phyloP scores from a whole-genome alignment of 1,140 invertebrate genomes.

The Portunus trituberculatus region DNA sequence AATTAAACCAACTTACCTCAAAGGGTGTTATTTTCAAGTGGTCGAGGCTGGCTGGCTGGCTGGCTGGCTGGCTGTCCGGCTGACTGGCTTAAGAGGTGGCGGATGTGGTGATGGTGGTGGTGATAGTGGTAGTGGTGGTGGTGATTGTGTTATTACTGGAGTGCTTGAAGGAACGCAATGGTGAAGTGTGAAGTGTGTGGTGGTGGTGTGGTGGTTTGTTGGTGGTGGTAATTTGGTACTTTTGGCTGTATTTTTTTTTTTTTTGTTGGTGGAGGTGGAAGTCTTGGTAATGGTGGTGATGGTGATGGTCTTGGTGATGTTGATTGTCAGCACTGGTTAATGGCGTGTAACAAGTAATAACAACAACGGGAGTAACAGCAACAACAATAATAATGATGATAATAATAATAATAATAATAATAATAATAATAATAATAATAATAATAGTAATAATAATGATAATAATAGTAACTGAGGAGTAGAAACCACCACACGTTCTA shows the following conservation, averaged over 20 bases:
- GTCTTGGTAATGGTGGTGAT: neutral
- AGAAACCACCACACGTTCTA: neutral
- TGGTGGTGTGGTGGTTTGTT: neutral
- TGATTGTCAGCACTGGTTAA: neutral
- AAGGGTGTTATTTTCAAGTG: neutral
- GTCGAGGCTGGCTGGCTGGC: neutral
- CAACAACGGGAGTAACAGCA: neutral
- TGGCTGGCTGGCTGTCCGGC: neutral
- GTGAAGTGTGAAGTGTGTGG: too few species aligned
- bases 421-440: slow-evolving; percentile 14
- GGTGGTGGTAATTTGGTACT: neutral
- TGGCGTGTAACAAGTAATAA: neutral
- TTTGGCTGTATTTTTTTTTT: neutral
- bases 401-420: slow-evolving; percentile 25
- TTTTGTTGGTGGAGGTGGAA: neutral
- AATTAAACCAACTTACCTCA: neutral
- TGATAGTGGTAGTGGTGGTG: too few species aligned
- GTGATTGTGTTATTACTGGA: too few species aligned
- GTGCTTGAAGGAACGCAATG: too few species aligned
- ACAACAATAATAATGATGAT: neutral
- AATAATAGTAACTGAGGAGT: neutral
- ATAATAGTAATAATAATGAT: neutral
- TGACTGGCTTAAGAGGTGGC: too few species aligned
- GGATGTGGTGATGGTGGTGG: too few species aligned
- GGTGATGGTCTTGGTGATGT: neutral